Evolutionary conservation across 2,113 vertebrate genomes (phyloP), one percentile per base, ranked within the genome.

Genomic region (Embiotoca jacksoni): DNA sequence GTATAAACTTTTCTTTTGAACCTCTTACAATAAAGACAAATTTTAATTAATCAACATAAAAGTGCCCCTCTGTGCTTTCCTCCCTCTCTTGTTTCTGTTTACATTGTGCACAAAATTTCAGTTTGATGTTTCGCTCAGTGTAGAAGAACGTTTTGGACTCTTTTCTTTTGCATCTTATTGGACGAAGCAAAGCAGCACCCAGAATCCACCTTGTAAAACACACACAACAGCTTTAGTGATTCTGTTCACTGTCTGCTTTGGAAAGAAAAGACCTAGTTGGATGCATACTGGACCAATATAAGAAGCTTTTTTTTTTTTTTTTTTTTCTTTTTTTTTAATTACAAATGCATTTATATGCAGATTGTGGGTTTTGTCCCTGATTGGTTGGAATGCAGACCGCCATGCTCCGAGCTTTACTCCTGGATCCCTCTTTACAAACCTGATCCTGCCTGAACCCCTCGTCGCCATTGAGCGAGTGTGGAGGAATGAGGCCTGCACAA

Each of bases 401-500:
- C 75, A 63, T 50, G 79, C 57, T 59, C 49, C 5, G 1, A 73
- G 87, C 81, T 81, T 80, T 80, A 55, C 60, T 79, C 7, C 56
- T 52, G 59, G 52, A 80, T 87, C 82, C 79, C 77, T 79, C 85
- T 88, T 86, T 84, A 80, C 84, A 90, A 90, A 87, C 85, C 77
- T 89, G 81, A 87, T 89, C 86, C 86, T 59, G 66, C 37, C 80
- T 75, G 72, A 80, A 80, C 71, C 73, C 77, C 86, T 75, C 54
- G 30, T 37, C 30, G 35, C 74, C 72, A 73, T 32, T 85, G 82
- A 90, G 79, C 32, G 73, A 78, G 55, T 66, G 72, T 0, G 36
- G 73, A 86, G 81, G 88, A 90, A 90, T 88, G 86, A 88, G 72
- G 64, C 50, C 1, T 61, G 73, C 88, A 89, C 81, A 91, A 90